Base-by-base conservation (phyloP, 2,113 vertebrate genomes). In the Nycticorax nycticorax region DNA sequence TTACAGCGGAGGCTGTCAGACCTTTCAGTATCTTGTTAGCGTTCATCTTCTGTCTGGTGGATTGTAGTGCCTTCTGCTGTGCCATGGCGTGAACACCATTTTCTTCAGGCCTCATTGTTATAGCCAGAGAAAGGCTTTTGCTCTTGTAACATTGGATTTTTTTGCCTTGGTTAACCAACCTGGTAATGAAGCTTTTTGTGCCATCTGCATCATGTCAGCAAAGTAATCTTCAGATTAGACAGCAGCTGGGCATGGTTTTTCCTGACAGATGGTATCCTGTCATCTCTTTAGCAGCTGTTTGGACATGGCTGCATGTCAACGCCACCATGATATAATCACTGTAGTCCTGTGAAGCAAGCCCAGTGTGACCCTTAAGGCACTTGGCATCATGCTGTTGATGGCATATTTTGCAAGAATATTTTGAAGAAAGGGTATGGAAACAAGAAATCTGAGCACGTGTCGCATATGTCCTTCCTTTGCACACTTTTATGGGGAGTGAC, bases 221-320 rank as follows among this genome's bases (percentile, higher is more conserved):
- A 94, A 96, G 91, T 91, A 93, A 92, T 96, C 91, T 95, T 92
- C 63, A 93, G 73, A 53, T 91, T 92, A 97, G 90, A 94, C n/a
- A 96, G 94, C 94, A 97, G 80, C 92, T 96, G 92, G 92, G 92
- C 96, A 84, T 93, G 92, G 85, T 75, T 96, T 88, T 75, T 91
- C 66, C 89, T 96, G 95, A 97, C 97, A 98, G 97, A 98, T 98
- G 98, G 97, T 43, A 74, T 97, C 79, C 96, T 96, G 93, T 96
- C 97, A 96, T 97, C 85, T 97, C 95, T 90, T 97, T 91, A 71
- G 92, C 97, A 97, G 95, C 98, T 98, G 90, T 95, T 96, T 94
- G 95, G 84, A 97, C 92, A 56, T 96, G 97, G 96, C 92, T 88
- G 74, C 71, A 50, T 97, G 93, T 97, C 97, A 97, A 45, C 56